A percentile compares a stretch with the other conserved stretches of the same genome.
phyloP scores from a whole-genome alignment of 2,888 invertebrate genomes.

The Pomacea canaliculata region DNA sequence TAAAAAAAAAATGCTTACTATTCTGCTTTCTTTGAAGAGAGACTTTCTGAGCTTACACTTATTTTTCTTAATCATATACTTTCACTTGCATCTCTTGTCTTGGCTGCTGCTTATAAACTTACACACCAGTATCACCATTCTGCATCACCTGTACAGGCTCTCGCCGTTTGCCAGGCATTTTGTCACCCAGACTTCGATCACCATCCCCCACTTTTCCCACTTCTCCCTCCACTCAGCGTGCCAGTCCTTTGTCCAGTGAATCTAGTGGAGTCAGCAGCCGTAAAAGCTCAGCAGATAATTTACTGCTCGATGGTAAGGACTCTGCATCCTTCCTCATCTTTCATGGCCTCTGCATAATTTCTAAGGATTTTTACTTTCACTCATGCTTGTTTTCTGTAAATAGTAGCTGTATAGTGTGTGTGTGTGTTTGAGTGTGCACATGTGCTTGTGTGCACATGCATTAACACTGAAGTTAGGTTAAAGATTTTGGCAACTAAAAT shows the following conservation, averaged over 20 bases:
- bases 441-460: background rate
- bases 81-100: no score
- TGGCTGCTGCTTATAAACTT: no score
- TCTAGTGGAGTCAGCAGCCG: conserved; percentile 95
- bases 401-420: background rate
- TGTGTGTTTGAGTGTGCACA: background rate
- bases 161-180: conserved; percentile 46
- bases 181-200: conserved; percentile 56
- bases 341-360: background rate
- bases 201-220: conserved; percentile 56
- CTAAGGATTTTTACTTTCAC: no score
- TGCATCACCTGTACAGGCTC: conserved; percentile 23
- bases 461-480: no score
- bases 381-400: background rate
- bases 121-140: background rate
- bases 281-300: conserved; percentile 84
- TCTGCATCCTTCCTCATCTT: background rate
- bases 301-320: conserved; percentile 65
- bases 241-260: conserved; percentile 71
- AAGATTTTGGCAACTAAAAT: no score
- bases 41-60: background rate
- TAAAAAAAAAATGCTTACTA: no score
- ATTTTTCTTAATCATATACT: background rate
- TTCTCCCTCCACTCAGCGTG: conserved; percentile 45
- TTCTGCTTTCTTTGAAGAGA: no score